These are phyloP conservation scores for Sarcoramphus papa DNA, from an alignment of 2,797 vertebrate genomes.

Conservation along the genomic window DNA sequence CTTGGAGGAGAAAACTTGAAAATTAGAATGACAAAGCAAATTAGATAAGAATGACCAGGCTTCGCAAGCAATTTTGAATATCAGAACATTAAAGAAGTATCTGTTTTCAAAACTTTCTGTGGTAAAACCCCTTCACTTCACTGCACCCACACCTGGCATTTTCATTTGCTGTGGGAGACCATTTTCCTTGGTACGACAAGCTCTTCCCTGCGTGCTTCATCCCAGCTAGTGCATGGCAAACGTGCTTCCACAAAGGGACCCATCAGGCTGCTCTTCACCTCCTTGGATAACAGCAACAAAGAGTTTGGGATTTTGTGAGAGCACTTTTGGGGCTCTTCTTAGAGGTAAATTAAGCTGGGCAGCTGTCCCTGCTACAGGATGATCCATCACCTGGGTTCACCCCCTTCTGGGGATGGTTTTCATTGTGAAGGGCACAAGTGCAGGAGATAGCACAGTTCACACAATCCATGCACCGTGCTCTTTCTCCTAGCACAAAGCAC, in stretches of 20 bases:
- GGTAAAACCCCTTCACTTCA: background rate
- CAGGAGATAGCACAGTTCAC: background rate
- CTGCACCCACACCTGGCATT: background rate
- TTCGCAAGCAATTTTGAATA: background rate
- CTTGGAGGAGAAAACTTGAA: background rate
- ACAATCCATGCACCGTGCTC: accelerated
- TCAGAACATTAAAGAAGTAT: background rate
- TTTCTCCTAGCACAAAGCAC: background rate
- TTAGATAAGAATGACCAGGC: background rate
- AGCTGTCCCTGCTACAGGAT: background rate
- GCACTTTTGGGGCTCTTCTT: background rate
- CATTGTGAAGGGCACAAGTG: background rate
- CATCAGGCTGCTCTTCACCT: background rate
- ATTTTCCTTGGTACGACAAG: background rate
- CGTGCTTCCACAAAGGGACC: accelerated
- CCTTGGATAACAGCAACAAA: background rate
- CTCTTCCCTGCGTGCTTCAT: background rate
- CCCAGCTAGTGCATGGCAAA: background rate
- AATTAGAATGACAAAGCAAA: background rate
- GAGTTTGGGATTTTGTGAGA: background rate
- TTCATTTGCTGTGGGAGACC: background rate
- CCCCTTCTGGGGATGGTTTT: background rate
- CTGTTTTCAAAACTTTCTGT: background rate
- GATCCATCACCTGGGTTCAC: background rate
- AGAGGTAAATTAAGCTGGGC: background rate